Evolutionary conservation across 2,113 vertebrate species (phyloP), one percentile per base, ranked within the genome.

Genomic region (Deroptyus accipitrinus): DNA sequence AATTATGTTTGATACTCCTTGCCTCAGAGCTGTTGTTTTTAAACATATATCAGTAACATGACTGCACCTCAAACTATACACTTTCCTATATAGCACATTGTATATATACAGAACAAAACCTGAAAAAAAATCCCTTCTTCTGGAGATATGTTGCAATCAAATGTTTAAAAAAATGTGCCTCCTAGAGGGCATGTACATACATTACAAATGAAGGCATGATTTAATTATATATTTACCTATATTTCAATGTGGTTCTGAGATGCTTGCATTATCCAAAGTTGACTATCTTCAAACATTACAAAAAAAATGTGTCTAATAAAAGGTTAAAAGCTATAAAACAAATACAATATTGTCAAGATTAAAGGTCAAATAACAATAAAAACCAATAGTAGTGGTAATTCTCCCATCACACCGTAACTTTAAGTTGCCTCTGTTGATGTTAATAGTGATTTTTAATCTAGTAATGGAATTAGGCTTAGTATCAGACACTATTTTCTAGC

Each of bases 201-300:
- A 59, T 41, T 52, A 62, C 3, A 91, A 95, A 83, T 80, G 28
- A 72, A 80, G 78, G 4, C 5, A 42, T 51, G 10, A 87, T 35
- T 88, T 87, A 66, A 41, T 83, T 76, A 25, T 80, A 24, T 48
- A 54, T 90, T 95, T 95, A 49, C 16, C 78, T 95, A 69, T 84
- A 82, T 59, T 79, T 77, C 69, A 66, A 35, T 52, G 49, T 0
- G 13, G 22, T 88, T 96, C 42, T 92, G 48, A 90, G 18, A 84
- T 46, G 44, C 6, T 67, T 74, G 19, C 24, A 41, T 55, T 39
- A 74, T 39, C 35, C 64, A 75, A 51, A 48, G n/a, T 2, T 52
- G 5, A 77, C 79, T 88, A 15, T 49, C 35, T 85, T 82, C 11
- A 72, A 81, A 42, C 8, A 48, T 46, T 79, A 41, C 24, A 19